Evolutionary conservation across 2,888 invertebrate species (phyloP).

Genomic region (Beris chalybata): DNA sequence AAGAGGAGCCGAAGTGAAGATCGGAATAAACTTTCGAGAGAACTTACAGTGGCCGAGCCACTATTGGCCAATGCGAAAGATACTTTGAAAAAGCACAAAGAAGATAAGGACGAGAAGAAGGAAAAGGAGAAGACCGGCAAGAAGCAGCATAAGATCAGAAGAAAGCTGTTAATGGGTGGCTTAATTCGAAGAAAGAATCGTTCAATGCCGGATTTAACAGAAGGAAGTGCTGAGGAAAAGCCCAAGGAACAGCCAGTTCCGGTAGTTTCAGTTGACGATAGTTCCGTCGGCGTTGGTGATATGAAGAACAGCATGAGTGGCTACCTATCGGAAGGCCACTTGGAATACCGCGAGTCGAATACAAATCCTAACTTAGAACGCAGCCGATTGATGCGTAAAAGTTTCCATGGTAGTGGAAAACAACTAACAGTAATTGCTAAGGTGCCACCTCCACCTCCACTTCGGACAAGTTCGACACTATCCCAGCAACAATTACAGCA

Average conservation of each 20-base stretch:
- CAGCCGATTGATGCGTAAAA: slow-evolving; percentile 85
- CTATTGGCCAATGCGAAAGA: slow-evolving; percentile 58
- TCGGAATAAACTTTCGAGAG: slow-evolving; percentile 74
- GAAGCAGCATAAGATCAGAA: slow-evolving; percentile 86
- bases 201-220: slow-evolving; percentile 89
- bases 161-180: slow-evolving; percentile 87
- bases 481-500: slow-evolving; percentile 51
- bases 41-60: slow-evolving; percentile 69
- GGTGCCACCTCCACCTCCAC: slow-evolving; percentile 83
- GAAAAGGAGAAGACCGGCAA: slow-evolving; percentile 76
- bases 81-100: slow-evolving; percentile 62
- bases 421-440: slow-evolving; percentile 79
- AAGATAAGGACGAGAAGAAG: slow-evolving; percentile 64
- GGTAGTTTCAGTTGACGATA: slow-evolving; percentile 72
- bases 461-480: slow-evolving; percentile 84
- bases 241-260: slow-evolving; percentile 51
- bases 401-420: slow-evolving; percentile 84
- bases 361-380: slow-evolving; percentile 83
- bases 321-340: slow-evolving; percentile 83
- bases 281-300: slow-evolving; percentile 67
- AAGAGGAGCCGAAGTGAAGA: slow-evolving; percentile 85
- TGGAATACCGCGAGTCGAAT: slow-evolving; percentile 69
- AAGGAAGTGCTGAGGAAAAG: slow-evolving; percentile 63
- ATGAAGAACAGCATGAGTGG: slow-evolving; percentile 65
- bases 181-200: slow-evolving; percentile 84